Evolutionary conservation across 2,113 vertebrate species (phyloP).

Genomic region (Enhydra lutris): DNA sequence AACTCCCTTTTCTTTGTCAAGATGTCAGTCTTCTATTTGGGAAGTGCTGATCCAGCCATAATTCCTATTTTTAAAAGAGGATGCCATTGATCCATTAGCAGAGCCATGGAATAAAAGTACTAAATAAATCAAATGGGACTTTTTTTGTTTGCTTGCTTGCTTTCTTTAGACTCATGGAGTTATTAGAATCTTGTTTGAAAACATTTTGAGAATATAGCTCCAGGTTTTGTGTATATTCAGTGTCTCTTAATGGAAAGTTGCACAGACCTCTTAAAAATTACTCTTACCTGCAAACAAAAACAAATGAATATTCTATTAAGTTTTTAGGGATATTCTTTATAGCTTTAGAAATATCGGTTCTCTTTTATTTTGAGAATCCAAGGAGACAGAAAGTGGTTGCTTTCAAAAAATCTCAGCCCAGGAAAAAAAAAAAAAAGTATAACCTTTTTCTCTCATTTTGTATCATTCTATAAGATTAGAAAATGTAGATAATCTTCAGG

Average conservation of each 20-base stretch:
- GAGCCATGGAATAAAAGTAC: not conserved
- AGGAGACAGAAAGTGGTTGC: slow-evolving; percentile 40
- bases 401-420: slow-evolving; percentile 38
- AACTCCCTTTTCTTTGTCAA: not conserved
- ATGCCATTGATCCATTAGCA: not conserved
- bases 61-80: slow-evolving; percentile 13
- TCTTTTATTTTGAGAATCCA: not conserved
- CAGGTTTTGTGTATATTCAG: not conserved
- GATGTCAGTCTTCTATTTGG: not conserved
- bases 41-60: not conserved
- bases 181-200: slow-evolving; percentile 9
- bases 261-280: not conserved
- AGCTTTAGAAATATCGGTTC: not conserved
- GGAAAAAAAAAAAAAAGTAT: not conserved
- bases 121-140: not conserved
- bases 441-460: slow-evolving; percentile 37
- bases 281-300: not conserved
- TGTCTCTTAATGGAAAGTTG: not conserved
- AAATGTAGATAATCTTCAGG: slow-evolving; percentile 46
- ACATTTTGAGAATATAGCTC: not conserved
- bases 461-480: slow-evolving; percentile 48
- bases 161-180: not conserved
- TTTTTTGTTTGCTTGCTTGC: not conserved
- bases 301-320: not conserved
- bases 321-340: not conserved